Percentiles rank a stretch among this genome's conserved stretches.
These are phyloP conservation scores for Drosophila pectinifera DNA, from an alignment of 1,140 invertebrate species.

Conservation along the genomic window DNA sequence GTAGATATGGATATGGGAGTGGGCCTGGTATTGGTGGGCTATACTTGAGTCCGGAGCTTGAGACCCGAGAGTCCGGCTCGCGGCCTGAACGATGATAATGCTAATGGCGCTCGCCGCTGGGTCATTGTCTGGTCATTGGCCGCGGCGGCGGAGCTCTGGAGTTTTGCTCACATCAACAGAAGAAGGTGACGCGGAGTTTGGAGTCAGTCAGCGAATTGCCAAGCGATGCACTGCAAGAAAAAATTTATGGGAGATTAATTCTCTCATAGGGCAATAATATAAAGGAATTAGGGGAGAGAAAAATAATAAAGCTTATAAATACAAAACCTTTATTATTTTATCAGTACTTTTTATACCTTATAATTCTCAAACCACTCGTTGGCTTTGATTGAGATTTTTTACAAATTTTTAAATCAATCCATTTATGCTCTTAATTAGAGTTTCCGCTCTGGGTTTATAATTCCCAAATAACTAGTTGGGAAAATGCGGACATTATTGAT, in stretches of 20 bases:
- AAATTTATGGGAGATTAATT: not conserved
- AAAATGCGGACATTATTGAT: not conserved
- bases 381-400: no score
- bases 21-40: conserved; percentile 24
- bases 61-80: conserved; percentile 36
- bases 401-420: no score
- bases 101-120: conserved; percentile 78
- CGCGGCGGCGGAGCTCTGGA: conserved; percentile 62
- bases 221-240: conserved; percentile 17
- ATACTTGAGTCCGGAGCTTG: conserved; percentile 24
- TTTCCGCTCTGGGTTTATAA: not conserved
- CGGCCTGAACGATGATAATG: conserved; percentile 68
- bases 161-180: conserved; percentile 71
- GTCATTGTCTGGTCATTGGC: conserved; percentile 84
- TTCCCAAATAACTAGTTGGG: not conserved
- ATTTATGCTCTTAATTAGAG: no score
- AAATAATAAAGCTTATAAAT: no score
- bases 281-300: no score
- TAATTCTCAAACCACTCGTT: not conserved
- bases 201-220: conserved; percentile 42
- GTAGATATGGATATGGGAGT: conserved; percentile 32
- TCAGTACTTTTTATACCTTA: not conserved
- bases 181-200: conserved; percentile 52
- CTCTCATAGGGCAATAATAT: not conserved
- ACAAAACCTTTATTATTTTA: no score